Evolutionary conservation across 2,113 vertebrate species (phyloP), one percentile per base, ranked within the genome.

Genomic region (Siphamia tubifer): DNA sequence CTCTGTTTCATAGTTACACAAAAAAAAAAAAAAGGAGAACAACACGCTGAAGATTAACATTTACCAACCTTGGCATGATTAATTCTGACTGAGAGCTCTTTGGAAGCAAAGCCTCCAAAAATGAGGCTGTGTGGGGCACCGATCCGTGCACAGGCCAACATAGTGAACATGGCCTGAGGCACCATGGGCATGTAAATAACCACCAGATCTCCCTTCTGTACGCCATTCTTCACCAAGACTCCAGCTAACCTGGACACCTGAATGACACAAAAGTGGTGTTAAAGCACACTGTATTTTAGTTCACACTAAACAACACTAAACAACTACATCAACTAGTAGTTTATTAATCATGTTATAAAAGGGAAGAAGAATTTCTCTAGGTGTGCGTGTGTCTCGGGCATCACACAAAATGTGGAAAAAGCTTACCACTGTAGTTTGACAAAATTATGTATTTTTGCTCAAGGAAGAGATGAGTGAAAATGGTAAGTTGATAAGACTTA

Each of bases 171-270:
- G 2, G 97, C 96, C 87, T 99, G 94, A 0, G 97, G 98, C 54
- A 99, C 94, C 98, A 98, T 98, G 39, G 98, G 96, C 97, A 99
- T 99, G 84, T 99, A 99, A 87, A 99, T 98, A 47, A 98, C 94
- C 27, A 99, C 96, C 30, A 95, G 89, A 64, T 99, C 96, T 13
- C 96, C 96, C 63, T 92, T 96, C 67, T 74, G 85, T 27, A 99
- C 92, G 2, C 95, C 96, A 8, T 95, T 82, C 56, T 91, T 96
- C 70, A 92, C 92, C 61, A 99, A 74, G 30, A 98, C 95, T 55
- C 94, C 94, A 19, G 97, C 97, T 77, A 99, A 80, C 69, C 82
- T 94, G 56, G 97, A 98, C 39, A 99, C 97, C 97, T 99, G 74
- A 48, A 52, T 8, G 20, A 71, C 0, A 34, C 20, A 55, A 35